These are phyloP conservation scores for Zaprionus obscuricornis DNA, from an alignment of 2,888 invertebrate species.

Conservation along the genomic window DNA sequence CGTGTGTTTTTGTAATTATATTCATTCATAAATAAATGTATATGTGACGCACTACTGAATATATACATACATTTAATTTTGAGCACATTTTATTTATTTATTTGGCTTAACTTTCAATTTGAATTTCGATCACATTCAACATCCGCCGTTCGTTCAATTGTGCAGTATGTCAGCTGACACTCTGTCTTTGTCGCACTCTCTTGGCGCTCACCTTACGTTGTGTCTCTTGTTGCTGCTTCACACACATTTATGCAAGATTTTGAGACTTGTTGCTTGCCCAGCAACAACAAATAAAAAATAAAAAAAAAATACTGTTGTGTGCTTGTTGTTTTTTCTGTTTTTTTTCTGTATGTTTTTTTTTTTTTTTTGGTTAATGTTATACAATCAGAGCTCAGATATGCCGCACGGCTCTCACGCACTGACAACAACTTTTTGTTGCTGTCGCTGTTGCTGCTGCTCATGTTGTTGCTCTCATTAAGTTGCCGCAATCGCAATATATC, in stretches of 20 bases:
- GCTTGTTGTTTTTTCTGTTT: conserved; percentile 24
- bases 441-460: conserved; percentile 26
- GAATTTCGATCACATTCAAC: conserved; percentile 62
- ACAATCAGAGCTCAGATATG: conserved; percentile 62
- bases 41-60: conserved; percentile 12
- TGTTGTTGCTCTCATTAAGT: conserved; percentile 33
- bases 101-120: conserved; percentile 64
- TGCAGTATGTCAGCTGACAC: neutral
- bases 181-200: neutral
- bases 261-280: conserved; percentile 69
- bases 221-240: neutral
- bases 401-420: conserved; percentile 46
- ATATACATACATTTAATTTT: conserved; percentile 1
- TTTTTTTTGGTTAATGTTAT: conserved; percentile 66
- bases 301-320: conserved; percentile 5
- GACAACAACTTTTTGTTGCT: conserved; percentile 11
- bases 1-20: conserved; percentile 48
- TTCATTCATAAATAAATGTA: conserved; percentile 23
- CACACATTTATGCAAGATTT: conserved; percentile 61
- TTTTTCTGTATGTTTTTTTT: conserved; percentile 32
- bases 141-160: conserved; percentile 13
- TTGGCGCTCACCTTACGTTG: neutral
- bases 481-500: conserved; percentile 23
- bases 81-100: conserved; percentile 17
- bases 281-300: conserved; percentile 15